Conservation (phyloP, 2,888 invertebrate species). For the Pandemis cinnamomeana region DNA sequence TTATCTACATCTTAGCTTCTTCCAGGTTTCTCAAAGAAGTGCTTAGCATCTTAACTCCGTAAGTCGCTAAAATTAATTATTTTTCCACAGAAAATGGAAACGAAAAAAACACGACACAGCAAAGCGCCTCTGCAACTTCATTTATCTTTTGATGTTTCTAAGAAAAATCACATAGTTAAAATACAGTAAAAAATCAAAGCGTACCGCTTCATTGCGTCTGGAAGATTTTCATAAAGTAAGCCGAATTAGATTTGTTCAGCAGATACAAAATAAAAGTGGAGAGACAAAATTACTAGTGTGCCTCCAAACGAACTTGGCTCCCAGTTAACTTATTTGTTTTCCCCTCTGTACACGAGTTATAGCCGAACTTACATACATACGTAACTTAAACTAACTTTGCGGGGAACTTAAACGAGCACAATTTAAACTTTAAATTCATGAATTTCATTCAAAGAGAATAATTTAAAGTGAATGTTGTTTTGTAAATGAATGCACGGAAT, state of each 20-base stretch:
- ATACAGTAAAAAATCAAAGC: slow-evolving; percentile 46
- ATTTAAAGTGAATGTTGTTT: slow-evolving; percentile 42
- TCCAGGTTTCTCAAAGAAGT: neutral
- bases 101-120: neutral
- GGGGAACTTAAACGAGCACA: slow-evolving; percentile 54
- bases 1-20: neutral
- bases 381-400: slow-evolving; percentile 51
- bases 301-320: slow-evolving; percentile 44
- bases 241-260: slow-evolving; percentile 41
- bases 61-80: neutral
- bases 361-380: slow-evolving; percentile 46
- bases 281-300: slow-evolving; percentile 45
- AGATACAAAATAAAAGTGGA: slow-evolving; percentile 45
- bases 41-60: neutral
- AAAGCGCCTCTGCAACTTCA: neutral
- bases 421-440: slow-evolving; percentile 58
- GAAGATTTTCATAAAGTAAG: slow-evolving; percentile 26
- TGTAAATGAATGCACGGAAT: slow-evolving; percentile 15
- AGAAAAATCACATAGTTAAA: neutral
- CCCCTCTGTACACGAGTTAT: slow-evolving; percentile 44
- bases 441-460: slow-evolving; percentile 50
- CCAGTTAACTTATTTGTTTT: slow-evolving; percentile 45
- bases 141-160: neutral
- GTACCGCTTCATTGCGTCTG: slow-evolving; percentile 36
- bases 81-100: neutral